Conservation (phyloP, 1,140 invertebrate genomes). For the Spodoptera litura region DNA sequence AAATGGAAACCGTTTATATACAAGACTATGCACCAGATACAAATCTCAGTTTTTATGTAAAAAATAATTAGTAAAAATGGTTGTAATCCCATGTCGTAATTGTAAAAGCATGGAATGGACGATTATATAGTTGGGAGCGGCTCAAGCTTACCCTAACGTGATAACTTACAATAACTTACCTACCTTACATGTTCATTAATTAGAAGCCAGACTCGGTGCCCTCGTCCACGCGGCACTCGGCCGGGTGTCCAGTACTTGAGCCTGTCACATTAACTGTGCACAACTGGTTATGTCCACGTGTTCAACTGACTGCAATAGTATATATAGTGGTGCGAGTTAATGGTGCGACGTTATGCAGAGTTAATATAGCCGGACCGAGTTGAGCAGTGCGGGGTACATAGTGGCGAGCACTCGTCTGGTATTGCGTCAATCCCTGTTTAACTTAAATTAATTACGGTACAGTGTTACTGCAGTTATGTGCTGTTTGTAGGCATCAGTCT, state of each 20-base stretch:
- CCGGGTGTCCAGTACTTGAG: slow-evolving; percentile 18
- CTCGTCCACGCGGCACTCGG: slow-evolving; percentile 6
- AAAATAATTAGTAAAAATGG: slow-evolving; percentile 58
- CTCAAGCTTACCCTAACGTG: slow-evolving; percentile 68
- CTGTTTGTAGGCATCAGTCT: slow-evolving; percentile 68
- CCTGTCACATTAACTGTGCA: slow-evolving; percentile 40
- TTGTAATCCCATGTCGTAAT: slow-evolving; percentile 52
- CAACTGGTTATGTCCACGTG: slow-evolving; percentile 42
- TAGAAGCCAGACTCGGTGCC: slow-evolving; percentile 66
- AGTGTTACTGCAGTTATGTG: slow-evolving; percentile 45
- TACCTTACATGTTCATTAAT: slow-evolving; percentile 67
- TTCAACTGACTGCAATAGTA: neutral
- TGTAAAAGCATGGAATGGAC: slow-evolving; percentile 72
- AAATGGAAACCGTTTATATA: slow-evolving; percentile 58
- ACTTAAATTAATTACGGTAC: slow-evolving; percentile 66
- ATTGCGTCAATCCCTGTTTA: slow-evolving; percentile 74
- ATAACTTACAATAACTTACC: slow-evolving; percentile 76
- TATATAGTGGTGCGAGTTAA: neutral
- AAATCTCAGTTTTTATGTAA: slow-evolving; percentile 54
- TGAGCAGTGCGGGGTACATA: slow-evolving; percentile 21
- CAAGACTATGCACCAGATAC: slow-evolving; percentile 62
- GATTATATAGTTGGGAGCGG: slow-evolving; percentile 59
- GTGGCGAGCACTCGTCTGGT: slow-evolving; percentile 60
- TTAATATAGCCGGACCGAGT: slow-evolving; percentile 35
- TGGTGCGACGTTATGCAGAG: neutral